These are phyloP conservation scores for Cephus pulcher DNA, from an alignment of 2,888 invertebrate species.

Conservation along the genomic window DNA sequence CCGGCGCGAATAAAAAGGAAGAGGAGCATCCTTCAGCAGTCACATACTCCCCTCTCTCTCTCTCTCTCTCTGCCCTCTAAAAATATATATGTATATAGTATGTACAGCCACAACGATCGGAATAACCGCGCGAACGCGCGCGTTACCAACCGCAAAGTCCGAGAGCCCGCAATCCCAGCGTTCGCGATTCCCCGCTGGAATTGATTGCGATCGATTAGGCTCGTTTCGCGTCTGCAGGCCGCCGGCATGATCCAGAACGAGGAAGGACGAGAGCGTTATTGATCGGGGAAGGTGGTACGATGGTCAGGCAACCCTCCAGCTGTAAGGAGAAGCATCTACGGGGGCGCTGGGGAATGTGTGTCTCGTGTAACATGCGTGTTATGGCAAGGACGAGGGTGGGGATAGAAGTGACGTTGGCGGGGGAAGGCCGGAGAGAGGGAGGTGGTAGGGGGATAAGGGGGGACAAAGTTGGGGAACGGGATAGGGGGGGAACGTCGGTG, in stretches of 20 bases:
- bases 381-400: conserved; percentile 37
- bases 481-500: conserved; percentile 4
- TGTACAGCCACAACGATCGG: neutral
- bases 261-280: conserved; percentile 36
- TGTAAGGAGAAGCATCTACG: neutral
- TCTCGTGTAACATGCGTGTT: conserved; percentile 17
- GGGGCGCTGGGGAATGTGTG: conserved; percentile 18
- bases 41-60: too few species aligned
- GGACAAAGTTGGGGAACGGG: conserved; percentile 17
- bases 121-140: neutral
- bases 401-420: neutral
- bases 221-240: conserved; percentile 12
- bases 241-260: conserved; percentile 9
- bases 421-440: neutral
- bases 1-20: neutral
- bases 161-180: neutral
- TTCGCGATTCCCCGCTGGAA: neutral
- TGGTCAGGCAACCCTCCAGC: neutral
- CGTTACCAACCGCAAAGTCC: neutral
- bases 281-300: conserved; percentile 38
- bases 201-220: neutral
- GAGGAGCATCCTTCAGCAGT: neutral
- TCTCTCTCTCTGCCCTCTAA: neutral
- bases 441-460: conserved; percentile 8
- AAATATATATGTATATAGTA: neutral